Percentiles rank a stretch among this genome's conserved stretches.
Evolutionary conservation across 2,113 vertebrate genomes (phyloP).

Genomic region (Clarias gariepinus): DNA sequence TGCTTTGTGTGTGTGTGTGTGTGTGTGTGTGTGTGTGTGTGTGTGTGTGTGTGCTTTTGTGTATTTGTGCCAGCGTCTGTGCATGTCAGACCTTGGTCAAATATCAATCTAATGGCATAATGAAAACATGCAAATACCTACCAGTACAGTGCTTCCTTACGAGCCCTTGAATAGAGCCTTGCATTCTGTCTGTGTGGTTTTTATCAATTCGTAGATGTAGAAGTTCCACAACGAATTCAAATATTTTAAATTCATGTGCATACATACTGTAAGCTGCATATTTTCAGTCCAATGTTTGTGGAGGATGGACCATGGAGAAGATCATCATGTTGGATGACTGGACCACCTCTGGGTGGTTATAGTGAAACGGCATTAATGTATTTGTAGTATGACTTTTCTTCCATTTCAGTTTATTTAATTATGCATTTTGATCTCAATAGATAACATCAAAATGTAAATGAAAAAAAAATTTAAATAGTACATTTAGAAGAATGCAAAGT

Average conservation of each 20-base stretch:
- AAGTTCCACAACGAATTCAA: not conserved
- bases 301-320: not conserved
- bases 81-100: constrained; percentile 64
- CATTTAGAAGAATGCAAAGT: not conserved
- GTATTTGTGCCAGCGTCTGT: constrained; percentile 36
- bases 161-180: constrained; percentile 10
- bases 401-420: not conserved
- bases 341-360: not conserved
- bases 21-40: constrained; percentile 42
- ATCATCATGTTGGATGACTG: not conserved
- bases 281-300: not conserved
- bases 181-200: not conserved
- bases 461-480: not conserved
- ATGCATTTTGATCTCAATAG: not conserved
- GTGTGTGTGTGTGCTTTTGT: constrained; percentile 1
- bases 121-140: constrained; percentile 30
- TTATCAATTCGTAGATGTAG: not conserved
- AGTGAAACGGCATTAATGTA: not conserved
- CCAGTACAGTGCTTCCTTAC: not conserved
- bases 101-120: constrained; percentile 7
- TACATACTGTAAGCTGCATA: not conserved
- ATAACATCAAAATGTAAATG: not conserved
- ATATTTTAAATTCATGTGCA: not conserved
- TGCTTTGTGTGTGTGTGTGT: constrained; percentile 51
- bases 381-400: not conserved